A percentile compares a stretch with the other conserved stretches of the same genome.
These are phyloP conservation scores for Redunca redunca DNA, from an alignment of 2,113 vertebrate genomes.

Conservation along the genomic window DNA sequence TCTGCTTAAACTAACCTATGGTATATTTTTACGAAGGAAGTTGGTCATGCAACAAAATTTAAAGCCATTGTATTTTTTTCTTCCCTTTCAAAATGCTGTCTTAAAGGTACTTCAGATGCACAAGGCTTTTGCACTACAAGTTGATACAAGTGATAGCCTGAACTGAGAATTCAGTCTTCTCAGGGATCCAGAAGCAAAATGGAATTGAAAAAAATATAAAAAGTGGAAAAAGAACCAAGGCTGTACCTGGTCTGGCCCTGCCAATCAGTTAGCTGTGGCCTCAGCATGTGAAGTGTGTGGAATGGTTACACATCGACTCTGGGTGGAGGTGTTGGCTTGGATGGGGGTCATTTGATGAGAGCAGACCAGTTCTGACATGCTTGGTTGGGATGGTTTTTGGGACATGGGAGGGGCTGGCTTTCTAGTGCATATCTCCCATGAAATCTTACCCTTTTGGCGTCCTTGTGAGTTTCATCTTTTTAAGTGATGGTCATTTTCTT, in stretches of 20 bases:
- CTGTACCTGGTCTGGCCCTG: neutral
- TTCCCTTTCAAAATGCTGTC: neutral
- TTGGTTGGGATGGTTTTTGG: slow-evolving; percentile 29
- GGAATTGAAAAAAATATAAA: neutral
- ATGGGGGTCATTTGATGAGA: neutral
- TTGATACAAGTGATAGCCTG: too few relatives aligned
- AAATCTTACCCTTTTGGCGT: slow-evolving; percentile 72
- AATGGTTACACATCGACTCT: neutral
- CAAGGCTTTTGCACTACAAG: neutral
- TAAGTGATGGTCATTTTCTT: slow-evolving; percentile 77
- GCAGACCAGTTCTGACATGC: neutral
- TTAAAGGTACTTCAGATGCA: neutral
- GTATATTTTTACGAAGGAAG: neutral
- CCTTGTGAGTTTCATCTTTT: slow-evolving; percentile 71
- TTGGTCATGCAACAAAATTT: neutral
- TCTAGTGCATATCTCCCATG: slow-evolving; percentile 57
- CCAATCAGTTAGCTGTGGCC: neutral
- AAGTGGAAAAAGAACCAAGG: neutral
- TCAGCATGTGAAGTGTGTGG: accelerated
- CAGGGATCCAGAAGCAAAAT: neutral
- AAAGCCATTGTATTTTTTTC: neutral
- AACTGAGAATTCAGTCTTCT: neutral
- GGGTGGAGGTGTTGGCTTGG: neutral
- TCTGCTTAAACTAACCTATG: slow-evolving; percentile 25
- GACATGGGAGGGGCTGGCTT: slow-evolving; percentile 51